Conservation (phyloP, 2,888 invertebrate species). For the Desoria tigrina region DNA sequence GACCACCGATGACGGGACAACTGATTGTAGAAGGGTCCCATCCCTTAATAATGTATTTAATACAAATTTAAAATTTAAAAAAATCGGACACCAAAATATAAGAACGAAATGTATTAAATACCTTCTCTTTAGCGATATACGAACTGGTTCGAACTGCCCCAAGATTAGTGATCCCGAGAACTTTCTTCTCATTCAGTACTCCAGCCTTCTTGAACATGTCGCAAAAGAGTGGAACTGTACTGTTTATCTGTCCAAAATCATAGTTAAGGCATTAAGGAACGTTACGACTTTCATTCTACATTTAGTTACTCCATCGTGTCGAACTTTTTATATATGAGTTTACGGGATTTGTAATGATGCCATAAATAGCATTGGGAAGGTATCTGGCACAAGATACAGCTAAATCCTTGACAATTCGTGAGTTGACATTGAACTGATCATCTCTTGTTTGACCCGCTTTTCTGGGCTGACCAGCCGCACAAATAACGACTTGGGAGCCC, state of each 20-base stretch:
- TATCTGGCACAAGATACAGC: not conserved
- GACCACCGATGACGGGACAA: slow-evolving; percentile 78
- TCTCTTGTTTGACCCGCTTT: slow-evolving; percentile 13
- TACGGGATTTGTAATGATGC: slow-evolving; percentile 18
- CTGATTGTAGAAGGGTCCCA: slow-evolving; percentile 65
- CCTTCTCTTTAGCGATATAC: slow-evolving; percentile 10
- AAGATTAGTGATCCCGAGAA: slow-evolving; percentile 11
- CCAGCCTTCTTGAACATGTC: slow-evolving; percentile 16
- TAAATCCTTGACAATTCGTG: slow-evolving; percentile 12
- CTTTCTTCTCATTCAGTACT: slow-evolving; percentile 11
- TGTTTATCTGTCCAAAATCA: slow-evolving; percentile 14
- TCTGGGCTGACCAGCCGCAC: slow-evolving; percentile 8
- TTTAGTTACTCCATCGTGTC: no score
- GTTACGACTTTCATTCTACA: no score
- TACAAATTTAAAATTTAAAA: not conserved
- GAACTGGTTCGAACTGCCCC: not conserved
- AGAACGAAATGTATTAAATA: no score
- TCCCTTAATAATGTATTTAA: not conserved
- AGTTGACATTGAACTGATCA: slow-evolving; percentile 15
- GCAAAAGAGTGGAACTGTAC: slow-evolving; percentile 11
- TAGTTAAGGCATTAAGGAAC: no score
- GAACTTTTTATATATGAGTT: no score
- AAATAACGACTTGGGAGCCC: not conserved
- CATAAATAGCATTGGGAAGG: slow-evolving; percentile 12
- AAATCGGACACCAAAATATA: no score